Evolutionary conservation across 2,113 vertebrate genomes (phyloP).

Genomic region (Cochlearius cochlearius): DNA sequence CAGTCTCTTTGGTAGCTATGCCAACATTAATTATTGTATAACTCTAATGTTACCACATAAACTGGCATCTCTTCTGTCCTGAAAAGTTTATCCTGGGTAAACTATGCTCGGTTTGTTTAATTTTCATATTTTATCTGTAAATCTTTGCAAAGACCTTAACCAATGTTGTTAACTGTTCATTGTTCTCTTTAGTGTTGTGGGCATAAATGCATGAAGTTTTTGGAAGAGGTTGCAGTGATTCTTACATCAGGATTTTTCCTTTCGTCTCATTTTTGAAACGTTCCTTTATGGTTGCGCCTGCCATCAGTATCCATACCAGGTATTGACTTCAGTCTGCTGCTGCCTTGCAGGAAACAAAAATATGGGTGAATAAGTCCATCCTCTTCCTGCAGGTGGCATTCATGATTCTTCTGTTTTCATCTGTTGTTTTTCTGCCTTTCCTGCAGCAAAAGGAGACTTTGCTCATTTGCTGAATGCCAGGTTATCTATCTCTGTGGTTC

Average conservation of each 20-base stretch:
- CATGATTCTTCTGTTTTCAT: not conserved
- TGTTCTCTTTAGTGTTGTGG: not conserved
- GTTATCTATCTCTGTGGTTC: not conserved
- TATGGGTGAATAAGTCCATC: not conserved
- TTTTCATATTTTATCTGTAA: not conserved
- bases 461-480: not conserved
- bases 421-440: not conserved
- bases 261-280: not conserved
- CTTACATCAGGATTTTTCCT: not conserved
- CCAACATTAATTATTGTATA: not conserved
- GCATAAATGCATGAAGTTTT: not conserved
- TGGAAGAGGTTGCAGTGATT: not conserved
- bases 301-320: fast-evolving
- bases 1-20: not conserved
- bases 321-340: not conserved
- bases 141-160: not conserved
- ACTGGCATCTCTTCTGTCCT: not conserved
- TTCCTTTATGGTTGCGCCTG: not conserved
- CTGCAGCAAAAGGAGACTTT: not conserved
- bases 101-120: not conserved
- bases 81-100: not conserved
- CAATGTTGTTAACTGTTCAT: not conserved
- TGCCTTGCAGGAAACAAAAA: not conserved
- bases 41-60: not conserved
- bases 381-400: not conserved